Percentiles rank a stretch among this genome's conserved stretches.
These are phyloP conservation scores for Panthera leo DNA, from an alignment of 2,113 vertebrate species.

Conservation along the genomic window DNA sequence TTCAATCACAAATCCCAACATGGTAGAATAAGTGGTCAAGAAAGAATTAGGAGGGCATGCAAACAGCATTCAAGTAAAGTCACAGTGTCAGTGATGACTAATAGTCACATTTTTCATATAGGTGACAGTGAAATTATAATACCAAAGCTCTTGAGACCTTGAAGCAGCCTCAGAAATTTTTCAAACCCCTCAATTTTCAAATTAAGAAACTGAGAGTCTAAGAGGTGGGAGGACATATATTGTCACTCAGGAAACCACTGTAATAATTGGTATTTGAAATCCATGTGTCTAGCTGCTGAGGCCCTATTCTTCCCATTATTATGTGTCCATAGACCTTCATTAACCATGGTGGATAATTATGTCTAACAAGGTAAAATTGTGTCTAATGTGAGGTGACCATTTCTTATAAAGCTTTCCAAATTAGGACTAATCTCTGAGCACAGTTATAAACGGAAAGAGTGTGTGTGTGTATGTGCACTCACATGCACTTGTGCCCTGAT, in stretches of 20 bases:
- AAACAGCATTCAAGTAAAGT: not conserved
- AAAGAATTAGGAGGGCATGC: not conserved
- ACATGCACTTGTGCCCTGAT: not conserved
- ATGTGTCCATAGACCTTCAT: not conserved
- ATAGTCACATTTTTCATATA: conserved; percentile 6
- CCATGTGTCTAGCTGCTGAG: not conserved
- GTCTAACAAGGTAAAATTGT: not conserved
- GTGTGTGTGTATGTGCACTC: not conserved
- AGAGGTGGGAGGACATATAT: not conserved
- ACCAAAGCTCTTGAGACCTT: not conserved
- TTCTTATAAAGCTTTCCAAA: conserved; percentile 17
- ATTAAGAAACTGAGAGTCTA: not conserved
- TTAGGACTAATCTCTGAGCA: not conserved
- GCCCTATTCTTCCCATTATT: not conserved
- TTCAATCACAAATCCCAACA: not conserved
- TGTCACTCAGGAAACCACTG: not conserved
- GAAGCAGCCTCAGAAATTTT: not conserved
- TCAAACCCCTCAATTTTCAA: conserved; percentile 12
- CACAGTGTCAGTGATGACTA: not conserved
- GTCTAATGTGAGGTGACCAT: not conserved
- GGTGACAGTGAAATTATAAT: conserved; percentile 32
- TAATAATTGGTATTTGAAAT: not conserved
- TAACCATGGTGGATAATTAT: not conserved
- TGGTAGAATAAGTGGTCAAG: not conserved
- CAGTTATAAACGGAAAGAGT: not conserved